Conservation (phyloP, 2,888 invertebrate species). For the Tribolium freemani region DNA sequence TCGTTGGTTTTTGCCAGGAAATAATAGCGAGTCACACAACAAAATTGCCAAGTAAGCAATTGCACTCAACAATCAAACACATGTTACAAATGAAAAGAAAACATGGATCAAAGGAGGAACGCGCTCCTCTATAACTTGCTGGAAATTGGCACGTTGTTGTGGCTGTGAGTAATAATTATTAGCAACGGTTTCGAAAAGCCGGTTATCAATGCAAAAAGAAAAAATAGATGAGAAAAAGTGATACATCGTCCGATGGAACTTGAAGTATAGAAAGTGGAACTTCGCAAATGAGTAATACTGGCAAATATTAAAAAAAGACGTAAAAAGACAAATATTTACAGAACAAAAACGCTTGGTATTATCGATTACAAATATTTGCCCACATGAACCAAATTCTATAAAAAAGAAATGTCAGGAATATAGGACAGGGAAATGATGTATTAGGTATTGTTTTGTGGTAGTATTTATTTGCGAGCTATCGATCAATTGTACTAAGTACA, state of each 20-base stretch:
- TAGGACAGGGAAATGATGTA: too few relatives aligned
- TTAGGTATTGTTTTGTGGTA: too few relatives aligned
- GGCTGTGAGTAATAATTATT: slow-evolving; percentile 8
- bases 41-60: slow-evolving; percentile 25
- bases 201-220: not conserved
- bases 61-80: slow-evolving; percentile 24
- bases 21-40: slow-evolving; percentile 18
- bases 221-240: not conserved
- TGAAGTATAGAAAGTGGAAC: not conserved
- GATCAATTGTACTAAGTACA: too few relatives aligned
- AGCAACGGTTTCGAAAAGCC: slow-evolving; percentile 9
- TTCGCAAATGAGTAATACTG: not conserved
- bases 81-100: slow-evolving; percentile 28
- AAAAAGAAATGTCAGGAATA: too few relatives aligned
- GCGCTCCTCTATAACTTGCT: slow-evolving; percentile 1
- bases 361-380: too few relatives aligned
- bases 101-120: slow-evolving; percentile 11
- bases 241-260: not conserved
- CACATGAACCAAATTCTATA: too few relatives aligned
- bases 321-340: not conserved
- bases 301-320: not conserved
- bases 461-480: too few relatives aligned
- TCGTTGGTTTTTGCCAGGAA: not conserved
- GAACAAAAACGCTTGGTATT: not conserved
- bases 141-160: slow-evolving; percentile 18